These are phyloP conservation scores for Epinephelus lanceolatus DNA, from an alignment of 2,113 vertebrate genomes.

Conservation along the genomic window DNA sequence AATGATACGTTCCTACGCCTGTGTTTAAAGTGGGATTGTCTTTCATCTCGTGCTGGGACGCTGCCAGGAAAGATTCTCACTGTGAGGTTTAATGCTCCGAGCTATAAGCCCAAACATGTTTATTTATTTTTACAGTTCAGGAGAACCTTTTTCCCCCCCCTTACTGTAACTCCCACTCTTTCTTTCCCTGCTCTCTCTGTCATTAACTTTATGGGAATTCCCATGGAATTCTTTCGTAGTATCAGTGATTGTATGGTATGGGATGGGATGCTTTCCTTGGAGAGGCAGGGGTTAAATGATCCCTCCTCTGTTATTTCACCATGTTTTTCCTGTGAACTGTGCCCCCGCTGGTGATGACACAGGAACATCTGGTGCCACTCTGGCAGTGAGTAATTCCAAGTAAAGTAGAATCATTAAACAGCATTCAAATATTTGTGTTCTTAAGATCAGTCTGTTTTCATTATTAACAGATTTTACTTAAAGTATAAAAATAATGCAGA, in stretches of 20 bases:
- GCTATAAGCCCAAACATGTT: slow-evolving; percentile 82
- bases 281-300: slow-evolving; percentile 37
- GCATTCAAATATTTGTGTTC: slow-evolving; percentile 13
- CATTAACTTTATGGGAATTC: slow-evolving; percentile 80
- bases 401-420: slow-evolving; percentile 1
- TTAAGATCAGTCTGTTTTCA: neutral
- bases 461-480: too few relatives aligned
- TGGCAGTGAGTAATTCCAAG: slow-evolving; percentile 9
- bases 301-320: slow-evolving; percentile 24
- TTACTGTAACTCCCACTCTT: slow-evolving; percentile 17
- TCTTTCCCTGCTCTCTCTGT: slow-evolving; percentile 37
- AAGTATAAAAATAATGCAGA: too few relatives aligned
- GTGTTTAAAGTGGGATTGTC: slow-evolving; percentile 79
- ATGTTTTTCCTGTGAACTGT: slow-evolving; percentile 36
- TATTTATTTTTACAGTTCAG: slow-evolving; percentile 84
- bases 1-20: slow-evolving; percentile 76
- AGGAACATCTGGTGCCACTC: slow-evolving; percentile 52
- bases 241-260: slow-evolving; percentile 47
- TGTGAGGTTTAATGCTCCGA: slow-evolving; percentile 67
- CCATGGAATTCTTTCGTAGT: slow-evolving; percentile 61
- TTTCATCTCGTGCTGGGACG: slow-evolving; percentile 78
- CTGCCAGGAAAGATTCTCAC: slow-evolving; percentile 75
- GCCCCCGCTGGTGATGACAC: slow-evolving; percentile 18
- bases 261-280: slow-evolving; percentile 37
- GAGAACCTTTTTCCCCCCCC: slow-evolving; percentile 50